Evolutionary conservation across 2,797 vertebrate species (phyloP).

Genomic region (Rhinella marina): DNA sequence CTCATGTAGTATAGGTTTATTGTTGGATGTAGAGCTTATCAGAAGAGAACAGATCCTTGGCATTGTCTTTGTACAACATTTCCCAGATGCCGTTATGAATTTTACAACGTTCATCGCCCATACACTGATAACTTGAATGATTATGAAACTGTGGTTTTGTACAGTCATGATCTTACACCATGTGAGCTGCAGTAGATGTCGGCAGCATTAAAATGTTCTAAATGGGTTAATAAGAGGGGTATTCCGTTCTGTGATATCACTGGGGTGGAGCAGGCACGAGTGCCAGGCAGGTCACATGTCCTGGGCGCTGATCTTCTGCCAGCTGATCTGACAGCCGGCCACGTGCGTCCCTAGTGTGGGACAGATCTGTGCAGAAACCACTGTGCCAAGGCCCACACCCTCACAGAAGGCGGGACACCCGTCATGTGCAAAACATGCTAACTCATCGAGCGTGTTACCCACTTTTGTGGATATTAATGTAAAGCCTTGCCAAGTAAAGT

Average conservation of each 20-base stretch:
- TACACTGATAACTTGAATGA: not conserved
- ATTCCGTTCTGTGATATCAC: conserved; percentile 52
- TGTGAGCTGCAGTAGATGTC: not conserved
- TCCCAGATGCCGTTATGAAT: not conserved
- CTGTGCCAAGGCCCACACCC: conserved; percentile 56
- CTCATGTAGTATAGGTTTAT: not conserved
- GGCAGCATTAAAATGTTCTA: conserved; percentile 12
- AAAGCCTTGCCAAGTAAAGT: not conserved
- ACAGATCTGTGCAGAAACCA: conserved; percentile 44
- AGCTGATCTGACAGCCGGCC: conserved; percentile 59
- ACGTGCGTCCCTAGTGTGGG: conserved; percentile 51
- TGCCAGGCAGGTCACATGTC: conserved; percentile 61
- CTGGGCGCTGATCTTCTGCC: conserved; percentile 57
- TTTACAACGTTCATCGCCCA: not conserved
- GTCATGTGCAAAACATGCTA: not conserved
- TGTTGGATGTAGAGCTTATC: not conserved
- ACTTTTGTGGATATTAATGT: not conserved
- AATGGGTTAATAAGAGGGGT: conserved; percentile 59
- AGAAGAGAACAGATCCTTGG: not conserved
- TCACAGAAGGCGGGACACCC: conserved; percentile 7
- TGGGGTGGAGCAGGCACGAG: conserved; percentile 41
- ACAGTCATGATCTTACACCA: not conserved
- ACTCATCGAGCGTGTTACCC: not conserved
- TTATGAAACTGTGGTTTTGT: conserved; percentile 12
- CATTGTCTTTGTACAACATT: not conserved